Evolutionary conservation across 2,113 vertebrate species (phyloP).

Genomic region (Aegotheles bennettii): DNA sequence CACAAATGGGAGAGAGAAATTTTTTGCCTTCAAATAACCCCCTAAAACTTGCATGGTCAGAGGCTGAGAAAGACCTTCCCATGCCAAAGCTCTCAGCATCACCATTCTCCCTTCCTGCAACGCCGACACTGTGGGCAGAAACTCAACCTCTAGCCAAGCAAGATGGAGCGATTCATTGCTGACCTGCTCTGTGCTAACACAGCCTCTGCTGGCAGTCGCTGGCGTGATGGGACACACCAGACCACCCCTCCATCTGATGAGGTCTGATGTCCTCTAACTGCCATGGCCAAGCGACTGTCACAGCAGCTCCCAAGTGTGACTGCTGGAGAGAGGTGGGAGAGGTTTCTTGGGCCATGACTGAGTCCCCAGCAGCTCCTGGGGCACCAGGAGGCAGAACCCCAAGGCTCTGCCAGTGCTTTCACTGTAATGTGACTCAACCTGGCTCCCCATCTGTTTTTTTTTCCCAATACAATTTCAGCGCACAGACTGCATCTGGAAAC

Average conservation of each 20-base stretch:
- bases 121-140: not conserved
- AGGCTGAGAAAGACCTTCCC: not conserved
- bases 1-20: fast-evolving
- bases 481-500: not conserved
- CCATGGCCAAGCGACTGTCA: not conserved
- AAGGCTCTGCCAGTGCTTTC: not conserved
- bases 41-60: not conserved
- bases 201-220: not conserved
- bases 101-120: not conserved
- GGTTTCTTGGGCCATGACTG: fast-evolving
- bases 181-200: not conserved
- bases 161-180: not conserved
- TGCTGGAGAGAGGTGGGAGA: not conserved
- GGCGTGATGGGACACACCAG: fast-evolving
- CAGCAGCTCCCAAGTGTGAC: not conserved
- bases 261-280: not conserved
- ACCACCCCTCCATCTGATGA: fast-evolving
- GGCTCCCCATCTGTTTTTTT: not conserved
- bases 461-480: not conserved
- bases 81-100: not conserved
- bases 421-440: not conserved
- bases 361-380: not conserved
- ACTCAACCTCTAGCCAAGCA: not conserved
- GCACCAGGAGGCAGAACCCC: not conserved
- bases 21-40: fast-evolving